Percentiles rank a stretch among this genome's conserved stretches.
Evolutionary conservation across 2,888 invertebrate genomes (phyloP).

Genomic region (Pheosia gnoma): DNA sequence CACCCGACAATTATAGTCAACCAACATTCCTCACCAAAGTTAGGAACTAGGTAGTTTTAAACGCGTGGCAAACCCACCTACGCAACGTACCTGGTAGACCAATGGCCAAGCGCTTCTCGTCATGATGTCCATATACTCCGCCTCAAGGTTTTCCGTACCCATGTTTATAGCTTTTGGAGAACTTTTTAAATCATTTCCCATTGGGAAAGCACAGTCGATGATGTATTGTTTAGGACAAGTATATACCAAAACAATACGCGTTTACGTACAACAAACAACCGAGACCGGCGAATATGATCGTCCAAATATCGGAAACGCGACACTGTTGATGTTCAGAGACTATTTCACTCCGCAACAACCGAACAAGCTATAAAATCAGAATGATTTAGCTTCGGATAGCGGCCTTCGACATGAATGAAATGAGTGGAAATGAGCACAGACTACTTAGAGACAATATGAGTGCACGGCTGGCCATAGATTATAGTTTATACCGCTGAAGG

Average conservation of each 20-base stretch:
- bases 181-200: slow-evolving; percentile 27
- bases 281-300: slow-evolving; percentile 8
- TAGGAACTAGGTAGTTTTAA: slow-evolving; percentile 30
- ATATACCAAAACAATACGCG: slow-evolving; percentile 29
- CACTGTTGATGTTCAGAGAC: slow-evolving; percentile 13
- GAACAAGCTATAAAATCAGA: slow-evolving; percentile 25
- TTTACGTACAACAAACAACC: slow-evolving; percentile 27
- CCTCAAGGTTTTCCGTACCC: slow-evolving; percentile 80
- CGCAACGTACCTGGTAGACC: slow-evolving; percentile 87
- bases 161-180: slow-evolving; percentile 37
- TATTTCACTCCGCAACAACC: slow-evolving; percentile 20
- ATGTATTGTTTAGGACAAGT: slow-evolving; percentile 39
- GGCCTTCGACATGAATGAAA: slow-evolving; percentile 35
- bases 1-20: neutral
- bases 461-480: no score
- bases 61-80: slow-evolving; percentile 61
- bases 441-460: no score
- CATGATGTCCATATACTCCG: slow-evolving; percentile 89
- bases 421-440: slow-evolving; percentile 7
- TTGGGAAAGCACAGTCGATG: slow-evolving; percentile 27
- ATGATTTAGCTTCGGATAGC: slow-evolving; percentile 34
- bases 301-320: slow-evolving; percentile 9
- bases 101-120: slow-evolving; percentile 88
- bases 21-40: slow-evolving; percentile 9
- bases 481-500: no score